Base-by-base conservation (phyloP, 2,113 vertebrate species). In the Aptenodytes forsteri region DNA sequence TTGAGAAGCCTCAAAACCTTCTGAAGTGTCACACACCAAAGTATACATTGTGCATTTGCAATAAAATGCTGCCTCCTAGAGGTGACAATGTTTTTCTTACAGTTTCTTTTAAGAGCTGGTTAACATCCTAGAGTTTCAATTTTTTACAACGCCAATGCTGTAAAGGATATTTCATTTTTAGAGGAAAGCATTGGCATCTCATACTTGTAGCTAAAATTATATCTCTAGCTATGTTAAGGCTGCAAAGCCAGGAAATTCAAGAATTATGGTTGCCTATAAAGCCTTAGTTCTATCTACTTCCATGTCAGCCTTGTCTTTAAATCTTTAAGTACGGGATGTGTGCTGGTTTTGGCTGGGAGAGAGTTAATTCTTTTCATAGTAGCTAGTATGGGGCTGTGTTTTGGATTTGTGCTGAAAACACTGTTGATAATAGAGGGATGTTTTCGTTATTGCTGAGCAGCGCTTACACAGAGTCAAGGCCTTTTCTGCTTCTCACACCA, bases 31-130 rank as follows among this genome's bases (percentile, higher is more conserved):
- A 10, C 50, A 49, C 21, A 4, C 38, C 7, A 2, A 64, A 76
- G 38, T 44, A 36, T 27, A 54, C 12, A 0, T 32, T 16, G 22
- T 13, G 29, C 47, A 95, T 96, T 94, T 92, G 86, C 72, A 94
- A 90, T 95, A 86, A 79, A 40, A 78, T 93, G 88, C 96, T 97
- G 97, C 96, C 97, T 97, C 95, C 96, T 82, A 94, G 94, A 96
- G 97, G 96, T 56, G 16, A 77, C 29, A 32, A 13, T n/a, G 8
- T 21, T 89, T 78, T 92, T 75, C 55, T 66, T 83, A 59, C 12
- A 11, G 8, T 66, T 88, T 66, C 66, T 59, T 13, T n/a, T 64
- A 20, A 13, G 36, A n/a, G 18, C 40, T 70, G 23, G 6, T 69
- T 70, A 72, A 21, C 9, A 0, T 7, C 15, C 36, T 20, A 26